A percentile compares a stretch with the other conserved stretches of the same genome.
These are phyloP conservation scores for Florisuga fusca DNA, from an alignment of 2,797 vertebrate species.

Conservation along the genomic window DNA sequence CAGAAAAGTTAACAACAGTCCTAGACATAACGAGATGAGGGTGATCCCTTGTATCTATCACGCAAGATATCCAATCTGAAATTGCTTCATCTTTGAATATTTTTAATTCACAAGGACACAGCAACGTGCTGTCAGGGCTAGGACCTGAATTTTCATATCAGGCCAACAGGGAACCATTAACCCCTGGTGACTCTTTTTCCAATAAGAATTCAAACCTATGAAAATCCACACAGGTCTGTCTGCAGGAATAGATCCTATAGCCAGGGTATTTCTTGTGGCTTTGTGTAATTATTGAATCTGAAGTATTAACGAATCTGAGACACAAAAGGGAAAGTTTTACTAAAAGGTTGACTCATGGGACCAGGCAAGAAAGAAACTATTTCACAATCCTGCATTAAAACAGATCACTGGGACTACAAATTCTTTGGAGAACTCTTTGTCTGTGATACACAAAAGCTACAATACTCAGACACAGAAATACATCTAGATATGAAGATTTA, in stretches of 20 bases:
- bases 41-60: neutral
- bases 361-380: neutral
- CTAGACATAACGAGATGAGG: neutral
- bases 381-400: neutral
- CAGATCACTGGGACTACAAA: neutral
- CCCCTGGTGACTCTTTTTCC: neutral
- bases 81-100: neutral
- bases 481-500: neutral
- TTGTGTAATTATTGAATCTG: accelerated
- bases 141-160: neutral
- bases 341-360: neutral
- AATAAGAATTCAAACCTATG: neutral
- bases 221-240: neutral
- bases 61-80: neutral
- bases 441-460: neutral
- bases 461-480: neutral
- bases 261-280: neutral
- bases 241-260: neutral
- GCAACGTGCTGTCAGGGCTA: neutral
- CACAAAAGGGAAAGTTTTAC: neutral
- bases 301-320: neutral
- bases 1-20: neutral
- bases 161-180: neutral
- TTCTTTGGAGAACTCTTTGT: neutral
- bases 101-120: neutral